phyloP scores from a whole-genome alignment of 2,888 invertebrate genomes.

The Entomobrya proxima region DNA sequence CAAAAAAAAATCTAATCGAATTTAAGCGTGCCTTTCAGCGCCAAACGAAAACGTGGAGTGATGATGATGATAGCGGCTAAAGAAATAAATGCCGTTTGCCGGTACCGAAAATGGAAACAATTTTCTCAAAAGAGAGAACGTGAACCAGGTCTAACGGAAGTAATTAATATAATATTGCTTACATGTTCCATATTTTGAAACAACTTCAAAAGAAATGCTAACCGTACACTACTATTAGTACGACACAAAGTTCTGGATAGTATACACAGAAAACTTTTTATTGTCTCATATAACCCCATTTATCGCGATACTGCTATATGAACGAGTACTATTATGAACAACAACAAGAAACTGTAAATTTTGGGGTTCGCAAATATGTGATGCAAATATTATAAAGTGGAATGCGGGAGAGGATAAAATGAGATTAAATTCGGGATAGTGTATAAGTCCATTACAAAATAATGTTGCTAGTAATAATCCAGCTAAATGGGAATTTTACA shows the following conservation, averaged over 20 bases:
- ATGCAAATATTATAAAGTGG: too few species aligned
- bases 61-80: too few species aligned
- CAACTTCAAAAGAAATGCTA: background rate
- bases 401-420: too few species aligned
- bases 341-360: too few species aligned
- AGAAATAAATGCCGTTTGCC: background rate
- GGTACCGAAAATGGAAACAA: background rate
- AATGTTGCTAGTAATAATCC: background rate
- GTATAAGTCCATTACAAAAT: background rate
- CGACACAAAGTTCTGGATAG: background rate
- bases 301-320: background rate
- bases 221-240: too few species aligned
- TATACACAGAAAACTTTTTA: background rate
- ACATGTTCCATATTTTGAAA: background rate
- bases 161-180: constrained; percentile 32
- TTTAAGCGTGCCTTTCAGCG: constrained; percentile 23
- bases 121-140: background rate
- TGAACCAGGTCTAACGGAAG: constrained; percentile 11
- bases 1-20: constrained; percentile 36
- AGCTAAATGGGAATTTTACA: background rate
- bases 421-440: background rate
- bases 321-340: background rate
- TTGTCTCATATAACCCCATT: background rate
- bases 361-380: too few species aligned
- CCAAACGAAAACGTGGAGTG: background rate